These are phyloP conservation scores for Smutsia temminckii DNA, from an alignment of 2,797 vertebrate genomes.

Conservation along the genomic window DNA sequence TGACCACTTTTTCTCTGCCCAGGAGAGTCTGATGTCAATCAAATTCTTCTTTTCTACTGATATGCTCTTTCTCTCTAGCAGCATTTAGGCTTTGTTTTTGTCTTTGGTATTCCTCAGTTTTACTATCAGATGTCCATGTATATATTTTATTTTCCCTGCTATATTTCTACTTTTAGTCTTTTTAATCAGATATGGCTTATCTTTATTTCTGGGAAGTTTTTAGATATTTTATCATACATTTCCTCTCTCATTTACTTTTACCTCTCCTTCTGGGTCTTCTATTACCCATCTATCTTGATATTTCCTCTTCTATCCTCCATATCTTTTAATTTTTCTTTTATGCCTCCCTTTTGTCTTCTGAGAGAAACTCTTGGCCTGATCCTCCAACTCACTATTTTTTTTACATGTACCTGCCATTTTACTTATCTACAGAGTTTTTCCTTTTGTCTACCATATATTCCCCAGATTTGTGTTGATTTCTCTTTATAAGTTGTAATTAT, in stretches of 20 bases:
- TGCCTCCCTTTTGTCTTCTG: background rate
- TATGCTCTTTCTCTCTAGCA: background rate
- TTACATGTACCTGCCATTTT: background rate
- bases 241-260: background rate
- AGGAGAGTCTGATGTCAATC: background rate
- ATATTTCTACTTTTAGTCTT: background rate
- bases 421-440: background rate
- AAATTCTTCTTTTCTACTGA: background rate
- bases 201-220: background rate
- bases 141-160: background rate
- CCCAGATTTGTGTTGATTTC: background rate
- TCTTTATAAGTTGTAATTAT: background rate
- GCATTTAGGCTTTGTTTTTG: constrained; percentile 21
- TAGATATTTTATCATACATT: background rate
- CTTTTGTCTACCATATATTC: background rate
- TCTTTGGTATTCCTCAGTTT: background rate
- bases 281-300: background rate
- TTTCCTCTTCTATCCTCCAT: background rate
- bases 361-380: background rate
- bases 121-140: background rate
- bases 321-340: background rate
- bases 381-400: background rate
- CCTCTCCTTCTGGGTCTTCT: background rate
- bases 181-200: background rate
- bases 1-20: background rate